Evolutionary conservation across 1,140 invertebrate genomes (phyloP).

Genomic region (Saxidomus purpurata): DNA sequence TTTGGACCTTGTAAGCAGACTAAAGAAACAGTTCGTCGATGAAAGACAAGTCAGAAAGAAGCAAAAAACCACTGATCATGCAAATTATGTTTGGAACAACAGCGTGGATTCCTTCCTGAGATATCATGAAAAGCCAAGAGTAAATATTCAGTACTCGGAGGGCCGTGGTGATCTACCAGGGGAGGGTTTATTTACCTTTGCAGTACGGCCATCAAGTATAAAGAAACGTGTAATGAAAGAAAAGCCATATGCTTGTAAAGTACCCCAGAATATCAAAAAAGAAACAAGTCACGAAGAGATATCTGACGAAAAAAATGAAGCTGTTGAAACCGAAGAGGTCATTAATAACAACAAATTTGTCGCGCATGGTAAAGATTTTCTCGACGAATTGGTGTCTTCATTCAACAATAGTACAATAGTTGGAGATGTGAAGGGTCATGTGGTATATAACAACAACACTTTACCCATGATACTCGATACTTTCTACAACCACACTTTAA

Average conservation of each 20-base stretch:
- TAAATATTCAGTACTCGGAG: background rate
- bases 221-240: background rate
- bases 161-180: background rate
- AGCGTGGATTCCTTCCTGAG: background rate
- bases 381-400: no score
- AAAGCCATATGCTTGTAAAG: background rate
- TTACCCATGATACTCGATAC: no score
- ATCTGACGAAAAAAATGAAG: background rate
- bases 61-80: no score
- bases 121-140: background rate
- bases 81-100: background rate
- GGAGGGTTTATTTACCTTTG: background rate
- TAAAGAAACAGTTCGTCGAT: background rate
- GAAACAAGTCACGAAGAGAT: background rate
- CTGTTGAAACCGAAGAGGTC: background rate
- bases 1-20: background rate
- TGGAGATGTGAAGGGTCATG: no score
- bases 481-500: no score
- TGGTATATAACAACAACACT: no score
- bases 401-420: no score
- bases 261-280: no score
- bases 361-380: no score
- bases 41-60: background rate
- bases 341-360: background rate
- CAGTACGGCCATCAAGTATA: background rate